Evolutionary conservation across 2,888 invertebrate genomes (phyloP).

Genomic region (Heteromyza rotundicornis): DNA sequence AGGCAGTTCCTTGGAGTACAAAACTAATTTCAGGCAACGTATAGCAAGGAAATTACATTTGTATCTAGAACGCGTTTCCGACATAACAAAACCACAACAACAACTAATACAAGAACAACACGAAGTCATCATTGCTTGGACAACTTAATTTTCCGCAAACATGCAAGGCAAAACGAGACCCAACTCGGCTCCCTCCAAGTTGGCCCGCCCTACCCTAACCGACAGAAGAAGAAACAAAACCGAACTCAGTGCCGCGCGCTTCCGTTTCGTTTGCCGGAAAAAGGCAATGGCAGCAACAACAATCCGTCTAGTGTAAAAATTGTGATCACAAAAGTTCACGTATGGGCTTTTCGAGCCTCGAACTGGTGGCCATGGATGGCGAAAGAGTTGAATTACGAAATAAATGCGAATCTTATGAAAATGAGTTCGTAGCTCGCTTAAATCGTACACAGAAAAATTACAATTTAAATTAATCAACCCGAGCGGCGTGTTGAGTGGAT

Average conservation of each 20-base stretch:
- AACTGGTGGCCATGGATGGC: neutral
- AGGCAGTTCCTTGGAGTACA: neutral
- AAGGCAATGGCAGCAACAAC: slow-evolving; percentile 6
- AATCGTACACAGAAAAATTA: slow-evolving; percentile 44
- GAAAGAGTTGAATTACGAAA: neutral
- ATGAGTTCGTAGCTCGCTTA: slow-evolving; percentile 25
- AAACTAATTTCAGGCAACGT: neutral
- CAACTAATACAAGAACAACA: slow-evolving; percentile 27
- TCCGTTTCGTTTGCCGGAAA: slow-evolving; percentile 23
- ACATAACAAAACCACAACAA: neutral
- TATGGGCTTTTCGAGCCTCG: slow-evolving; percentile 5
- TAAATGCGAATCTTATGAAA: slow-evolving; percentile 38
- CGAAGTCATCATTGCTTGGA: slow-evolving; percentile 33
- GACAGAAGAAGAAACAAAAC: neutral
- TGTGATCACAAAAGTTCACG: slow-evolving; percentile 24
- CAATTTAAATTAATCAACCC: slow-evolving; percentile 51
- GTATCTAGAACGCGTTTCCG: slow-evolving; percentile 5
- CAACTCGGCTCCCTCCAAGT: neutral
- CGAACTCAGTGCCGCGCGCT: no score
- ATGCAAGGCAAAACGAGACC: slow-evolving; percentile 36
- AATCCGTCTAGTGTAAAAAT: neutral
- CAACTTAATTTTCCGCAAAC: slow-evolving; percentile 49
- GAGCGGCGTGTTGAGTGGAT: neutral
- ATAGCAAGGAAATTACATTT: neutral
- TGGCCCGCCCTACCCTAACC: neutral